Conservation (phyloP, 2,113 vertebrate species). For the Alces alces region DNA sequence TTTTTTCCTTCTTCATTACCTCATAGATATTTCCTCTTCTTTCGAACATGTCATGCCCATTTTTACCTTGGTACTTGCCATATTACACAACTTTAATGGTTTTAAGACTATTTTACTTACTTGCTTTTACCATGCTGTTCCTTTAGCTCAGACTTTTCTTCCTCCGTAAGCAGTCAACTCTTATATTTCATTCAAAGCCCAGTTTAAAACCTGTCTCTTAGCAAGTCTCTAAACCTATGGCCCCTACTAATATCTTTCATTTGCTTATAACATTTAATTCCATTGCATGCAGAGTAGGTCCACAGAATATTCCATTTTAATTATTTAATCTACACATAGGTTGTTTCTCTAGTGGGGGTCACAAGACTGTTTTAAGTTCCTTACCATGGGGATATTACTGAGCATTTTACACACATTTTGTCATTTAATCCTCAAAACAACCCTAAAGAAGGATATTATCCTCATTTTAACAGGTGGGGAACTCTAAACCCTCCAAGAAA, state of each 20-base stretch:
- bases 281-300: not conserved
- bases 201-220: not conserved
- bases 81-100: not conserved
- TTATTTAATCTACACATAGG: not conserved
- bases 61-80: not conserved
- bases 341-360: not conserved
- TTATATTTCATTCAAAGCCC: not conserved
- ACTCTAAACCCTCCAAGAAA: not conserved
- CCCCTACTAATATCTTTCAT: not conserved
- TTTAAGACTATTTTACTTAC: not conserved
- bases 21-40: not conserved
- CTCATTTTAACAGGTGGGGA: not conserved
- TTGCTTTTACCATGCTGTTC: not conserved
- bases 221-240: not conserved
- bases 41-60: not conserved
- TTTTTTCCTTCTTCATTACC: not conserved
- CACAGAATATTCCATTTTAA: not conserved
- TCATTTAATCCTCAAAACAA: not conserved
- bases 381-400: not conserved
- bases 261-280: conserved; percentile 3
- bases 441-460: not conserved
- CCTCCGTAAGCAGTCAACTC: not conserved
- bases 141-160: not conserved
- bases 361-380: not conserved
- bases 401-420: not conserved